Evolutionary conservation across 1,140 invertebrate genomes (phyloP).

Genomic region (Drosophila watanabei): DNA sequence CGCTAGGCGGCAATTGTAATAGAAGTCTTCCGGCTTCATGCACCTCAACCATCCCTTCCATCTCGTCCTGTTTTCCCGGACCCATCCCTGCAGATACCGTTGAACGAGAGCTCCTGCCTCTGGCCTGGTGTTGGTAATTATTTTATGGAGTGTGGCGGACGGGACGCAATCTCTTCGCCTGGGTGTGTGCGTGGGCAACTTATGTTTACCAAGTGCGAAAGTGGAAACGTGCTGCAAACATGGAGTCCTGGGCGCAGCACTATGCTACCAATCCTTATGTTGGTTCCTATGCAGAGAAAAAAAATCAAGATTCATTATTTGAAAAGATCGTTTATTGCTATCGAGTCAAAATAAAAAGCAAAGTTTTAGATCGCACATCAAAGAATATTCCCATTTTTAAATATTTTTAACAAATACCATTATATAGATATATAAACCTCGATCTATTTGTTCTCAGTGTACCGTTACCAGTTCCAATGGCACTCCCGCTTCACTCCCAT

Average conservation of each 20-base stretch:
- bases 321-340: background rate
- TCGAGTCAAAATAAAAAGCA: no score
- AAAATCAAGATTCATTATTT: background rate
- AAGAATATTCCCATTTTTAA: background rate
- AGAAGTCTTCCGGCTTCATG: constrained; percentile 44
- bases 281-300: background rate
- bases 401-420: no score
- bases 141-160: constrained; percentile 71
- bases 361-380: no score
- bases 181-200: constrained; percentile 68
- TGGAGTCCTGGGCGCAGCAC: constrained; percentile 53
- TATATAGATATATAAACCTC: no score
- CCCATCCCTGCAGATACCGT: constrained; percentile 6
- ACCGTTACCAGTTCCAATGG: background rate
- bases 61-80: background rate
- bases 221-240: constrained; percentile 83
- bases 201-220: constrained; percentile 83
- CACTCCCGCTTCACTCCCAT: background rate
- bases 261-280: constrained; percentile 19
- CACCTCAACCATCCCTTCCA: constrained; percentile 19
- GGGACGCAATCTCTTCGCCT: constrained; percentile 21
- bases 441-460: background rate
- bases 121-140: constrained; percentile 74
- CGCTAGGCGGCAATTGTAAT: constrained; percentile 35
- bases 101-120: constrained; percentile 9